Base-by-base conservation (phyloP, 2,797 vertebrate genomes). In the Ceryle rudis region DNA sequence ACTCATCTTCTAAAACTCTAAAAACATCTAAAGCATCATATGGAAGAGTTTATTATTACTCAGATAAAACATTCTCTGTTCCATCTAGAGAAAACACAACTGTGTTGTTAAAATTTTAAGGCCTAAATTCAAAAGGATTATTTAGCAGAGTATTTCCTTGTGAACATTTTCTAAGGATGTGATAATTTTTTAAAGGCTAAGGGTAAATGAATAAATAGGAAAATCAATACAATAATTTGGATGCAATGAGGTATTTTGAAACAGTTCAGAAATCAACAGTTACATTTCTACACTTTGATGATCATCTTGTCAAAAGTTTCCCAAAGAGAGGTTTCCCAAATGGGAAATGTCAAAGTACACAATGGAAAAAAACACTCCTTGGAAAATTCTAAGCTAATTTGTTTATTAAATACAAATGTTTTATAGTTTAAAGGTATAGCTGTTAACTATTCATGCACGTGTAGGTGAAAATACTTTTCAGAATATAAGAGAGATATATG, bases 331-430 rank as follows among this genome's bases (percentile, higher is more conserved):
- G 35, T 44, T 84, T 74, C 62, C 74, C 67, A 86, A 90, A 65
- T n/a, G 54, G 54, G 93, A 91, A 97, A 89, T 65, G 46, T 60
- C 70, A 81, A 96, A 95, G 39, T 5, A 81, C 28, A 52, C 0
- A 0, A 77, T 37, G 60, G 37, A 74, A 89, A 75, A 67, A 69
- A 0, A 31, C 41, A 83, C 26, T 72, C 29, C 37, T 65, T 67
- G 73, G 75, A 97, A 97, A 96, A 80, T 83, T 82, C 52, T 80
- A 16, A 88, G 81, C 37, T 19, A 41, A 82, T 67, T 93, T 74
- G 79, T 47, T 62, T 69, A 94, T 75, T 64, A 95, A 78, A 55
- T 19, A 58, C 14, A 73, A 92, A 58, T 1, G 10, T 26, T 90
- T 85, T 52, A 33, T 31, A 54, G 17, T 62, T 88, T 73, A 81